A percentile compares a stretch with the other conserved stretches of the same genome.
Evolutionary conservation across 2,113 vertebrate species (phyloP).

Genomic region (Porphyrio hochstetteri): DNA sequence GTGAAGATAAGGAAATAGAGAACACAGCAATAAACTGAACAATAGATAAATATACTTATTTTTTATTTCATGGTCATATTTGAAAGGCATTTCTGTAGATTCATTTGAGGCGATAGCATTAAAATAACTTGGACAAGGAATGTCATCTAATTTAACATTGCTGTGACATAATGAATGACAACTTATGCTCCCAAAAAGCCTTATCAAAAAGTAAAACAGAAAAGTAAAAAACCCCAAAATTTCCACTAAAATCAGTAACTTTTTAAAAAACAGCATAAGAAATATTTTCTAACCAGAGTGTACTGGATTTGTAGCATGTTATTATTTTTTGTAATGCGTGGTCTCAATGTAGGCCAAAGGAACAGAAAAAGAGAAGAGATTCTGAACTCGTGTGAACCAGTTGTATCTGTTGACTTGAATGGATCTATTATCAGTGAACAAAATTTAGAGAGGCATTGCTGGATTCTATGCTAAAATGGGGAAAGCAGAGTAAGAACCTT

Average conservation of each 20-base stretch:
- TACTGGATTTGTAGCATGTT: neutral
- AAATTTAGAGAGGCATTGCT: neutral
- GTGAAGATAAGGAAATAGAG: slow-evolving; percentile 13
- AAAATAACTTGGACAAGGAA: neutral
- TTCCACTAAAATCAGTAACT: neutral
- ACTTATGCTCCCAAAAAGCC: neutral
- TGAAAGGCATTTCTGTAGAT: neutral
- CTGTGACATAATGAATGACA: neutral
- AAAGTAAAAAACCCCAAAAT: neutral
- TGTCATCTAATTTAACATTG: neutral
- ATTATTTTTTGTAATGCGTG: neutral
- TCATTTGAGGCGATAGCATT: neutral
- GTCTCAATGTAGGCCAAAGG: neutral
- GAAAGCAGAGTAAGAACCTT: neutral
- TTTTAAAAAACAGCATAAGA: neutral
- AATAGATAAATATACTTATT: neutral
- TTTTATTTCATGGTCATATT: neutral
- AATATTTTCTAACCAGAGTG: neutral
- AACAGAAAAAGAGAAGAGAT: neutral
- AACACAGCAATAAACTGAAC: neutral
- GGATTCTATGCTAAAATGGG: neutral
- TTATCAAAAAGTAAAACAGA: neutral
- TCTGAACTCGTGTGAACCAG: neutral
- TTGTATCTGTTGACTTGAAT: neutral
- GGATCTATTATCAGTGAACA: neutral